These are phyloP conservation scores for Myanophis thanlyinensis DNA, from an alignment of 2,113 vertebrate species.

Conservation along the genomic window DNA sequence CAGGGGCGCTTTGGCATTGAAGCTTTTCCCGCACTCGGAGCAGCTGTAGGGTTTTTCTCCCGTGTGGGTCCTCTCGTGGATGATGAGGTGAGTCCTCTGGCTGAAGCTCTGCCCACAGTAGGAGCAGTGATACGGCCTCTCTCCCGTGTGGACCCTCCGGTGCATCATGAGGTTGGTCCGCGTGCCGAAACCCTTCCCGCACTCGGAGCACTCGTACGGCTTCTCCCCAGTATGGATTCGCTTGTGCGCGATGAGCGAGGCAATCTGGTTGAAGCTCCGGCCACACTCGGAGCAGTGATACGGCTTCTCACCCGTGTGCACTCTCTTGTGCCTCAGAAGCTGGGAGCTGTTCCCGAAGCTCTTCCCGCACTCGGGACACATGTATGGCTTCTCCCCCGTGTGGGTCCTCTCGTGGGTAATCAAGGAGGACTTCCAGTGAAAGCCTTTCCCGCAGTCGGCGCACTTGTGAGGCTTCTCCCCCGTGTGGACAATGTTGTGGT, in stretches of 20 bases:
- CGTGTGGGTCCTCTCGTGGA: slow-evolving; percentile 6
- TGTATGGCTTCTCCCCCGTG: slow-evolving; percentile 67
- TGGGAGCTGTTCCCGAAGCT: slow-evolving; percentile 66
- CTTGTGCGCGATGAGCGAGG: slow-evolving; percentile 19
- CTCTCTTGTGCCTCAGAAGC: slow-evolving; percentile 61
- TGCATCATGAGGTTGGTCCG: slow-evolving; percentile 20
- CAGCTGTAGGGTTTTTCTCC: slow-evolving; percentile 26
- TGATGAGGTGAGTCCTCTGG: slow-evolving; percentile 1
- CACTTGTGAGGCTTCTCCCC: slow-evolving; percentile 69
- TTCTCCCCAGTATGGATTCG: slow-evolving; percentile 43
- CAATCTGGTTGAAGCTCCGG: slow-evolving; percentile 51
- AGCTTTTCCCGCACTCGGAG: slow-evolving; percentile 30
- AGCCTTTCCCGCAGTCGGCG: slow-evolving; percentile 63
- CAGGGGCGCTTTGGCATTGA: slow-evolving; percentile 21
- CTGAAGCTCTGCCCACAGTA: slow-evolving; percentile 32
- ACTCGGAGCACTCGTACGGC: slow-evolving; percentile 22
- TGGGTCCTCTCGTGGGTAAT: slow-evolving; percentile 66
- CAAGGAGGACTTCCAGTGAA: slow-evolving; percentile 63
- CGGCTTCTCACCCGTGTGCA: slow-evolving; percentile 63
- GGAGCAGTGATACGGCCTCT: slow-evolving; percentile 15
- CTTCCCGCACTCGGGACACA: slow-evolving; percentile 64
- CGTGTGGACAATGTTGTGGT: slow-evolving; percentile 66
- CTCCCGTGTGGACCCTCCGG: slow-evolving; percentile 19
- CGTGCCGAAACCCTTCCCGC: slow-evolving; percentile 26
- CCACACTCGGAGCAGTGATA: slow-evolving; percentile 57